Conservation (phyloP, 2,888 invertebrate species). For the Pachydiplax longipennis region DNA sequence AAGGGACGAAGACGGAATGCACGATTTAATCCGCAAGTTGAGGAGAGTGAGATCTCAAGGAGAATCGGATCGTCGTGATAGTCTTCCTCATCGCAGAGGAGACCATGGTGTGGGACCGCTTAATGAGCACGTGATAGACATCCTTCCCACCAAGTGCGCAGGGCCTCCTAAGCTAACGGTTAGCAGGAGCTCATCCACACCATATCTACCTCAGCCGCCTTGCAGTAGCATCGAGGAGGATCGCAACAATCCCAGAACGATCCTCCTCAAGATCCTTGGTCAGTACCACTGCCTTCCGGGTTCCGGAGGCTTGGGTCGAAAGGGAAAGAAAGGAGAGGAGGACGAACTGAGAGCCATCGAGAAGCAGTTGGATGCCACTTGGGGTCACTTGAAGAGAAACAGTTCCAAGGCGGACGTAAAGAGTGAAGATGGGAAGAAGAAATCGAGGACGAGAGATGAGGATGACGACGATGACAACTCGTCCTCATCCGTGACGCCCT, state of each 20-base stretch:
- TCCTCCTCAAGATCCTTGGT: not conserved
- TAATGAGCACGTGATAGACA: slow-evolving; percentile 8
- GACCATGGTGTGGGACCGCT: not conserved
- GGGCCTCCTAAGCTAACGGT: not conserved
- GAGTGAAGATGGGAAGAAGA: too few relatives aligned
- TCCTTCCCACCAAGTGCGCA: not conserved
- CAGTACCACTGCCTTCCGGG: not conserved
- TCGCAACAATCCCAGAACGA: not conserved
- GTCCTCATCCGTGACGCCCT: not conserved
- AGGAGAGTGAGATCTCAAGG: not conserved
- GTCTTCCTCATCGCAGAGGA: not conserved
- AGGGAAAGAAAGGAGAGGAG: not conserved
- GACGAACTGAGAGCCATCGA: not conserved
- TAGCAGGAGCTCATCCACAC: not conserved
- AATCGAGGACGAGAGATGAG: not conserved
- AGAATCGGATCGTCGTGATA: not conserved
- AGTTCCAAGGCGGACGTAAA: not conserved
- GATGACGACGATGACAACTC: not conserved
- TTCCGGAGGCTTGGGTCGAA: not conserved
- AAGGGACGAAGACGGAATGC: not conserved
- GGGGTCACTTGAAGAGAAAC: not conserved
- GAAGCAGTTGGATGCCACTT: not conserved
- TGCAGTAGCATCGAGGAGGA: not conserved
- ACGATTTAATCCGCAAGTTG: not conserved
- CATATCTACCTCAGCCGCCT: not conserved